Base-by-base conservation (phyloP, 2,797 vertebrate genomes). In the Sebastes steindachneri region DNA sequence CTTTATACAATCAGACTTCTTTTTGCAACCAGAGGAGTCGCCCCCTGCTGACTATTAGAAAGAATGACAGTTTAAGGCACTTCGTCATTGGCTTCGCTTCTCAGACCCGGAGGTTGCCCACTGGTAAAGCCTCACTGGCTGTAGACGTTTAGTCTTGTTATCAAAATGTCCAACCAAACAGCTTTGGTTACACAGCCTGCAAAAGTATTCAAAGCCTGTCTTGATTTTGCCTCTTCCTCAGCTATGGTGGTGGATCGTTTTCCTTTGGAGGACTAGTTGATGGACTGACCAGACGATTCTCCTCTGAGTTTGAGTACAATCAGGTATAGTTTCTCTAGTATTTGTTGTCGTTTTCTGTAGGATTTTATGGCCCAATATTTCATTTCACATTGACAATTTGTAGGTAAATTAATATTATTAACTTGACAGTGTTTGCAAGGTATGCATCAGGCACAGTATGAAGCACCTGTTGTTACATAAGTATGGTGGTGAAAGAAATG, bases 251-350 rank as follows among this genome's bases (percentile, higher is more conserved):
- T 0, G 96, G 95, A 33, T 95, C 94, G 4, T 96, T 97, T 84
- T 97, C 96, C 66, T 96, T 98, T 90, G 92, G 94, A 51, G 28
- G 60, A 23, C 84, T 99, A 64, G 96, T 98, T 79, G 17, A 2
- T 1, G 65, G 82, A 0, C 93, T 97, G 77, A 96, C 96, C 1
- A 82, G 68, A 77, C 93, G 96, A 3, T 99, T 99, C 78, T 95
- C 96, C 41, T 73, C 96, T 0, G 90, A 97, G 5, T 96, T 94
- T 54, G 97, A 99, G 53, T 95, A 97, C 80, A 75, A 95, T 6
- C 95, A 98, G 97, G 98, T 99, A 94, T 9, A 23, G 28, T 69
- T 68, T 69, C 12, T 28, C 7, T 15, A 12, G 14, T 55, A 19
- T 63, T 33, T 67, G 1, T 23, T 10, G 6, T 28, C 7, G 1